phyloP scores from a whole-genome alignment of 2,113 vertebrate species.

The Nanorana parkeri region DNA sequence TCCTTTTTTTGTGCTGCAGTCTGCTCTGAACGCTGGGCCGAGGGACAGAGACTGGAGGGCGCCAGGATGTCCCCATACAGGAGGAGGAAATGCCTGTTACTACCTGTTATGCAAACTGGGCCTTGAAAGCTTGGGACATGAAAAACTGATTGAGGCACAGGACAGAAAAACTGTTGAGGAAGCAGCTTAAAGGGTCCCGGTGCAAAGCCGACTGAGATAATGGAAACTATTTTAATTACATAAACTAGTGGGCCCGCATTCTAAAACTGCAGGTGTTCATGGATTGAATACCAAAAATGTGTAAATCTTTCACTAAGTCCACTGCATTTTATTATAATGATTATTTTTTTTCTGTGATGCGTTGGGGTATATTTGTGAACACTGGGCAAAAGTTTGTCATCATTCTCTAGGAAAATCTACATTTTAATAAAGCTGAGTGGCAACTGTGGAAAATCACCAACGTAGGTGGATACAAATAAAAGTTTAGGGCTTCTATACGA shows the following conservation, averaged over 20 bases:
- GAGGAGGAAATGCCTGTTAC: constrained; percentile 98
- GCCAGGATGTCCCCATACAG: constrained; percentile 99
- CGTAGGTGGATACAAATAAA: no score
- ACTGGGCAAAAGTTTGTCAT: no score
- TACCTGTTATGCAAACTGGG: constrained; percentile 97
- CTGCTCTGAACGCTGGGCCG: constrained; percentile 82
- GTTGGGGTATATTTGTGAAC: no score
- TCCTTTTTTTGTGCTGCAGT: constrained; percentile 69
- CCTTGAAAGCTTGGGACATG: constrained; percentile 74
- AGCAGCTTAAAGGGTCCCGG: constrained; percentile 49
- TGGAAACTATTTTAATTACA: constrained; percentile 2
- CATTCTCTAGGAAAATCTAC: no score
- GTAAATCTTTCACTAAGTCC: no score
- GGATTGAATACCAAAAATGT: neutral
- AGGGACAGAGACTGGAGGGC: constrained; percentile 93
- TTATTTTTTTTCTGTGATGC: no score
- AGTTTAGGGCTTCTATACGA: no score
- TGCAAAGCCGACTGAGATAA: constrained; percentile 14
- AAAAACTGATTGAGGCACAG: constrained; percentile 60
- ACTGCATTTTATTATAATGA: no score
- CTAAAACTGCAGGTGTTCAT: constrained; percentile 12
- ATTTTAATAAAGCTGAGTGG: no score
- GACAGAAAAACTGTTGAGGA: constrained; percentile 52
- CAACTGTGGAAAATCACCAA: no score
- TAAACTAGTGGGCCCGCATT: neutral